Percentiles rank a stretch among this genome's conserved stretches.
These are phyloP conservation scores for Tanypteryx hageni DNA, from an alignment of 2,888 invertebrate species.

Conservation along the genomic window DNA sequence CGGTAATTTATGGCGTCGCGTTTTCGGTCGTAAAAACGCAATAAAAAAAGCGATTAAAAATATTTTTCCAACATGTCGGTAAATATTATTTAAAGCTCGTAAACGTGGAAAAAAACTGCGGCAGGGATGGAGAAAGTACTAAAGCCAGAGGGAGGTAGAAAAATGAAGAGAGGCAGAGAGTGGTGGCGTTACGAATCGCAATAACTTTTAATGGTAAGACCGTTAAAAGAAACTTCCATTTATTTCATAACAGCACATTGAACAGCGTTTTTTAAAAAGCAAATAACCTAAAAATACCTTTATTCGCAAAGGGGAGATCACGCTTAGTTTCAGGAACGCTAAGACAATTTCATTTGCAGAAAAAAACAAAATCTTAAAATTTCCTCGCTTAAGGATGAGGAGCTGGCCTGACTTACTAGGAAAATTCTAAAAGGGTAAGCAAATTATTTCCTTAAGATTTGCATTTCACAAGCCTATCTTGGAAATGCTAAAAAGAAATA, in stretches of 20 bases:
- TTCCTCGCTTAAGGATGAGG: no score
- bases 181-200: not conserved
- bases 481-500: no score
- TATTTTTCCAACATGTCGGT: not conserved
- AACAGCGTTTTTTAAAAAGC: not conserved
- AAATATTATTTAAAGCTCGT: constrained; percentile 9
- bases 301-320: no score
- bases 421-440: no score
- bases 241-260: not conserved
- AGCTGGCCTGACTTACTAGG: no score
- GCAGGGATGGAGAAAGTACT: no score
- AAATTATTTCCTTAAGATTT: no score
- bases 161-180: not conserved
- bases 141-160: not conserved
- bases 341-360: no score
- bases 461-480: no score
- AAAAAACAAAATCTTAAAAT: no score
- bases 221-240: not conserved
- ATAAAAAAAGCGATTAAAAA: not conserved
- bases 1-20: not conserved
- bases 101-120: not conserved
- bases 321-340: no score
- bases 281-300: not conserved
- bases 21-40: not conserved
- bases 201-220: not conserved